phyloP scores from a whole-genome alignment of 2,888 invertebrate genomes.

The Cheilosia vernalis region DNA sequence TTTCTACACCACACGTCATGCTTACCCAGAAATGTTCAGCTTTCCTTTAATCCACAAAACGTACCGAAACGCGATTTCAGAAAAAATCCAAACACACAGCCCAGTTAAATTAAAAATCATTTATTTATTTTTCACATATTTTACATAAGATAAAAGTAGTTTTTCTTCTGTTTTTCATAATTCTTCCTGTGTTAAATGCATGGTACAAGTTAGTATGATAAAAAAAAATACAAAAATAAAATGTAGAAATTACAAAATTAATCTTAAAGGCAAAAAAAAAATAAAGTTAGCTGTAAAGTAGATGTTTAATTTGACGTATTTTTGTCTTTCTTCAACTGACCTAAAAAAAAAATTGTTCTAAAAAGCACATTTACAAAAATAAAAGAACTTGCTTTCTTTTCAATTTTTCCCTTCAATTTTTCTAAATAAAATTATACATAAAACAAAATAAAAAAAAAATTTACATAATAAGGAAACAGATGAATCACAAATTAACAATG shows the following conservation, averaged over 20 bases:
- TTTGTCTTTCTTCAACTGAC: conserved; percentile 35
- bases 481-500: conserved; percentile 75
- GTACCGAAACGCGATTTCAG: too few relatives aligned
- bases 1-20: too few relatives aligned
- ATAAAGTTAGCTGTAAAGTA: conserved; percentile 36
- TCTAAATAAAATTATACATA: conserved; percentile 67
- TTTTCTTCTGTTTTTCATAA: conserved; percentile 29
- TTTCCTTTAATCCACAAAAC: too few relatives aligned
- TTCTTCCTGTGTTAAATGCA: conserved; percentile 53
- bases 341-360: conserved; percentile 64
- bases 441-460: conserved; percentile 66
- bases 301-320: conserved; percentile 9
- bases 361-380: conserved; percentile 32
- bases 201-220: conserved; percentile 60
- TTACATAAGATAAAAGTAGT: conserved; percentile 66
- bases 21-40: too few relatives aligned
- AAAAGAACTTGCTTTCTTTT: conserved; percentile 35
- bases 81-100: neutral
- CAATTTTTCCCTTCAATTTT: conserved; percentile 68
- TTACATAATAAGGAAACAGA: conserved; percentile 70
- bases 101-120: conserved; percentile 59
- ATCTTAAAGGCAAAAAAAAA: conserved; percentile 26
- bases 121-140: conserved; percentile 73
- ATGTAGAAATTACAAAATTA: conserved; percentile 36
- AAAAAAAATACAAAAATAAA: conserved; percentile 38